Conservation (phyloP, 1,140 invertebrate genomes). For the Periplaneta americana region DNA sequence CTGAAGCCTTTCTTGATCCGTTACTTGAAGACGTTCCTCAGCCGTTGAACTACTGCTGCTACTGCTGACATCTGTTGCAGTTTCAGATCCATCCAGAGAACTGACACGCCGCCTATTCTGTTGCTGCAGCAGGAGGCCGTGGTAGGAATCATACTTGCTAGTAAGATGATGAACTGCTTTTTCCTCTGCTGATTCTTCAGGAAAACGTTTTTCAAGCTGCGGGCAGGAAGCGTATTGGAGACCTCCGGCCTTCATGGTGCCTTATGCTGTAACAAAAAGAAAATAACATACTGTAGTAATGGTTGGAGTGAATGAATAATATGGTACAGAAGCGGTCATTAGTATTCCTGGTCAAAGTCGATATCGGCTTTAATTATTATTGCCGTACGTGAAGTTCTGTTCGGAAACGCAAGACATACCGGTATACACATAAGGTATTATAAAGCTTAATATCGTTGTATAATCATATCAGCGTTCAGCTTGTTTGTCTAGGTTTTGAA, state of each 20-base stretch:
- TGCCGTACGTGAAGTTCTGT: no score
- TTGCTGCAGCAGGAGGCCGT: neutral
- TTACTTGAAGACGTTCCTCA: conserved; percentile 38
- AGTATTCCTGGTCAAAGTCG: no score
- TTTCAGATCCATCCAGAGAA: conserved; percentile 2
- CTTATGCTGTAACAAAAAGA: neutral
- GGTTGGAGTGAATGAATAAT: neutral
- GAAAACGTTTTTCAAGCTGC: neutral
- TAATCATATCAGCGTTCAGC: no score
- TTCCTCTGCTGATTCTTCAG: neutral
- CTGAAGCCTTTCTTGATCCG: conserved; percentile 64
- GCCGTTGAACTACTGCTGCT: conserved; percentile 7
- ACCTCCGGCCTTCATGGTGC: neutral
- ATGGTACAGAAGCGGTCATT: neutral
- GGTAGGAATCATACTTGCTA: conserved; percentile 11
- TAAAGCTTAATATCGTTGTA: no score
- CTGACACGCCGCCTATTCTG: neutral
- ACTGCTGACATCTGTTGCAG: conserved; percentile 1
- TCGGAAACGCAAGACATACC: no score
- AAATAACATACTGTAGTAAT: neutral
- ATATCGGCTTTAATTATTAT: no score
- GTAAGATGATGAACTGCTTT: conserved; percentile 6
- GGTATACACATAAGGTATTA: no score
- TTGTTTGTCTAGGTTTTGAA: no score
- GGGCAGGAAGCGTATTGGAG: conserved; percentile 1